A percentile compares a stretch with the other conserved stretches of the same genome.
Conservation (phyloP, 2,113 vertebrate species). For the Delphinapterus leucas region DNA sequence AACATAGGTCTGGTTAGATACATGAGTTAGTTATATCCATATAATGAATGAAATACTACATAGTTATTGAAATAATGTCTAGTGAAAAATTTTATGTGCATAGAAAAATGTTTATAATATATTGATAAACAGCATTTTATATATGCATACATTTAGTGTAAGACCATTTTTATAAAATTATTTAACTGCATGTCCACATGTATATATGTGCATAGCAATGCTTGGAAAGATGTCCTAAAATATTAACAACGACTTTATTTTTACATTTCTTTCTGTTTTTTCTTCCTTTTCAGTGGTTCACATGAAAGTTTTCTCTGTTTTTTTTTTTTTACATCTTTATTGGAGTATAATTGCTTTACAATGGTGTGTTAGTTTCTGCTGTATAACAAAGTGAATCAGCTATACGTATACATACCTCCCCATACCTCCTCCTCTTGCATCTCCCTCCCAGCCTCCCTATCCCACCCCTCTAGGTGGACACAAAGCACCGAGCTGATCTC, state of each 20-base stretch:
- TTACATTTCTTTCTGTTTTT: neutral
- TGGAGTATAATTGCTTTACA: too few relatives aligned
- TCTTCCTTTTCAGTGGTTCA: too few relatives aligned
- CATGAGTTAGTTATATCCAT: neutral
- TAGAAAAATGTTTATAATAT: neutral
- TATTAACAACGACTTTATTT: neutral
- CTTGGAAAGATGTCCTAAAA: neutral
- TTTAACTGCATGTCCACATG: neutral
- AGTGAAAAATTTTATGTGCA: neutral
- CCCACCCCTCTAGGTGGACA: too few relatives aligned
- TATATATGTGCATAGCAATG: neutral
- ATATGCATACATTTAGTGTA: neutral
- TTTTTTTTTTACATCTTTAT: too few relatives aligned
- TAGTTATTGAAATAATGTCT: neutral
- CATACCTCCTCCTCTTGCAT: too few relatives aligned
- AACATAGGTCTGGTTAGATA: neutral
- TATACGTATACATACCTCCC: too few relatives aligned
- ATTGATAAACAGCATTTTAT: neutral
- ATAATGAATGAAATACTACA: neutral
- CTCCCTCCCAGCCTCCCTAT: too few relatives aligned
- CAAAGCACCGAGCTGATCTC: too few relatives aligned
- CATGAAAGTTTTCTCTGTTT: rapidly evolving
- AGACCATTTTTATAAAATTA: neutral
- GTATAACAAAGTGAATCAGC: too few relatives aligned
- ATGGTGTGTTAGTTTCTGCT: too few relatives aligned